Evolutionary conservation across 2,797 vertebrate genomes (phyloP).

Genomic region (Pristis pectinata): DNA sequence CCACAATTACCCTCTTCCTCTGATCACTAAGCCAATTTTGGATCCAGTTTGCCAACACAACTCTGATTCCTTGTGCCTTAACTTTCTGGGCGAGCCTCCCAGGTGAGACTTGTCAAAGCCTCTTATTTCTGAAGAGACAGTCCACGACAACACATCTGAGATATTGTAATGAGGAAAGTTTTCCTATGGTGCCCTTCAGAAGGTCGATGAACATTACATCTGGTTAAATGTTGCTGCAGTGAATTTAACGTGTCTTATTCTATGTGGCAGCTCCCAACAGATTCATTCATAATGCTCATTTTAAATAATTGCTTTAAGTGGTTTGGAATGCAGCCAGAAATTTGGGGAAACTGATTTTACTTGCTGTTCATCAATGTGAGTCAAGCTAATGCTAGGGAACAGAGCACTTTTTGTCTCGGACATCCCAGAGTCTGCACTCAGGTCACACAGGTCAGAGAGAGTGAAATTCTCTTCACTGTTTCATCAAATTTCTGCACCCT

Average conservation of each 20-base stretch:
- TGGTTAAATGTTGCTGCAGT: not conserved
- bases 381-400: not conserved
- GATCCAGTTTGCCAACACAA: no score
- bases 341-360: not conserved
- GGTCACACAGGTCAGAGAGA: not conserved
- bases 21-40: no score
- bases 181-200: not conserved
- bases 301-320: conserved; percentile 26
- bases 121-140: not conserved
- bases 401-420: not conserved
- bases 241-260: not conserved
- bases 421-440: not conserved
- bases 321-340: not conserved
- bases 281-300: not conserved
- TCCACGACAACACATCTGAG: not conserved
- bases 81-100: no score
- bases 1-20: no score
- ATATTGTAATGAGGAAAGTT: not conserved
- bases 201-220: not conserved
- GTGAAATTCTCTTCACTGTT: not conserved
- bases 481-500: not conserved
- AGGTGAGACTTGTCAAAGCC: no score
- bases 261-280: not conserved
- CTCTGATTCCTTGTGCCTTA: no score
- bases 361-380: not conserved